These are phyloP conservation scores for Hylaea fasciaria DNA, from an alignment of 2,888 invertebrate genomes.

Conservation along the genomic window DNA sequence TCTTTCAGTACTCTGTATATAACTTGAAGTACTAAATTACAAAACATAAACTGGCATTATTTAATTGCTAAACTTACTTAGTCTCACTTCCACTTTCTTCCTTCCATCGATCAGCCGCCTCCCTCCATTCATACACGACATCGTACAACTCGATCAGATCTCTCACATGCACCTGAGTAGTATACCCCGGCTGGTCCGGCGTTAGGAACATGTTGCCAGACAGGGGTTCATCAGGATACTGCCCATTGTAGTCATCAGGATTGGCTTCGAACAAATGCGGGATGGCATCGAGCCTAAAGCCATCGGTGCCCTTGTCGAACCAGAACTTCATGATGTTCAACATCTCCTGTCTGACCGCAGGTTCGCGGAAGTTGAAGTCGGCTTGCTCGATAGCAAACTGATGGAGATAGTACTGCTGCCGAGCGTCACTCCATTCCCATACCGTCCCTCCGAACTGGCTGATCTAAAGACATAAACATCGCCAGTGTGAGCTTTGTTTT, in stretches of 20 bases:
- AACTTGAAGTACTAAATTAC: no score
- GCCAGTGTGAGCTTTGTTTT: no score
- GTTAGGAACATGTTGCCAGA: constrained; percentile 60
- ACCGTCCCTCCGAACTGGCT: constrained; percentile 86
- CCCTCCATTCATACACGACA: constrained; percentile 84
- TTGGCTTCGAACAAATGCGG: constrained; percentile 84
- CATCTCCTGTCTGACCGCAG: constrained; percentile 80
- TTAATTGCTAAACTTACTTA: constrained; percentile 61
- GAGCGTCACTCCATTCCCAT: constrained; percentile 87
- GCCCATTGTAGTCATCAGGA: constrained; percentile 62
- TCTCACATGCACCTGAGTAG: constrained; percentile 86
- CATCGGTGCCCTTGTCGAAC: constrained; percentile 90
- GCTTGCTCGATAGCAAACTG: constrained; percentile 87
- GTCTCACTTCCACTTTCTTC: constrained; percentile 66
- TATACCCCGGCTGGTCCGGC: constrained; percentile 81
- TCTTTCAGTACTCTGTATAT: no score
- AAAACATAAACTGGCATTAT: no score
- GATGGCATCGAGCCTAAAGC: constrained; percentile 89
- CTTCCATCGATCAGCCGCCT: constrained; percentile 73
- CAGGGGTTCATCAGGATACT: constrained; percentile 80
- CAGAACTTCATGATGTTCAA: constrained; percentile 88
- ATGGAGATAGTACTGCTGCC: constrained; percentile 89
- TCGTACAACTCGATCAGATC: constrained; percentile 85
- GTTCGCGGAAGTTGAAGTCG: constrained; percentile 88
- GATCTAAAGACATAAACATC: constrained; percentile 53